phyloP scores from a whole-genome alignment of 2,888 invertebrate genomes.

The Cyclophora punctaria region DNA sequence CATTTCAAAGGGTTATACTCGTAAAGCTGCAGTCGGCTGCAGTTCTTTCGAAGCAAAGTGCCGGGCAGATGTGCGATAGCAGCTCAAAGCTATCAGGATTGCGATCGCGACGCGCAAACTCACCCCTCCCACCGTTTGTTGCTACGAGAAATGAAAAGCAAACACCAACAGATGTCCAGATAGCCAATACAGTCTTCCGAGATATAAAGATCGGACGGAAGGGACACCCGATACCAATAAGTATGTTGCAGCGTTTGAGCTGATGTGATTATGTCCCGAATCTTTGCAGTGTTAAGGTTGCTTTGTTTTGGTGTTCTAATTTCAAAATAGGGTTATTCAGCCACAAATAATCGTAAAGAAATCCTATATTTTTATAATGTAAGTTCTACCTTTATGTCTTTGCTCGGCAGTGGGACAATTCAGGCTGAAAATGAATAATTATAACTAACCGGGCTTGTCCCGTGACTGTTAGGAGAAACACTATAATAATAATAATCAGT shows the following conservation, averaged over 20 bases:
- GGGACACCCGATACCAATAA: slow-evolving; percentile 16
- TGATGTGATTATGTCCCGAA: slow-evolving; percentile 1
- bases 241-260: too few species aligned
- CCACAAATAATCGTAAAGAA: too few species aligned
- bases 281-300: slow-evolving; percentile 1
- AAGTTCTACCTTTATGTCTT: too few species aligned
- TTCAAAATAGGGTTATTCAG: too few species aligned
- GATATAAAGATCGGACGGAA: slow-evolving; percentile 38
- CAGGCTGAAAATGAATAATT: too few species aligned
- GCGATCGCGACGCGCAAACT: slow-evolving; percentile 63
- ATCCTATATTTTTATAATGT: too few species aligned
- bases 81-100: slow-evolving; percentile 64
- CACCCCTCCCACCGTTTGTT: slow-evolving; percentile 51
- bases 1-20: slow-evolving; percentile 15
- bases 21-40: slow-evolving; percentile 29
- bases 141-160: slow-evolving; percentile 70
- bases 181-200: slow-evolving; percentile 58
- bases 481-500: too few species aligned
- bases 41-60: slow-evolving; percentile 32
- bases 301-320: neutral
- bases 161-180: slow-evolving; percentile 73
- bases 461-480: too few species aligned
- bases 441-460: too few species aligned
- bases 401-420: too few species aligned
- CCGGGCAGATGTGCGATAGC: slow-evolving; percentile 50